These are phyloP conservation scores for Peromyscus leucopus DNA, from an alignment of 2,113 vertebrate genomes.

Conservation along the genomic window DNA sequence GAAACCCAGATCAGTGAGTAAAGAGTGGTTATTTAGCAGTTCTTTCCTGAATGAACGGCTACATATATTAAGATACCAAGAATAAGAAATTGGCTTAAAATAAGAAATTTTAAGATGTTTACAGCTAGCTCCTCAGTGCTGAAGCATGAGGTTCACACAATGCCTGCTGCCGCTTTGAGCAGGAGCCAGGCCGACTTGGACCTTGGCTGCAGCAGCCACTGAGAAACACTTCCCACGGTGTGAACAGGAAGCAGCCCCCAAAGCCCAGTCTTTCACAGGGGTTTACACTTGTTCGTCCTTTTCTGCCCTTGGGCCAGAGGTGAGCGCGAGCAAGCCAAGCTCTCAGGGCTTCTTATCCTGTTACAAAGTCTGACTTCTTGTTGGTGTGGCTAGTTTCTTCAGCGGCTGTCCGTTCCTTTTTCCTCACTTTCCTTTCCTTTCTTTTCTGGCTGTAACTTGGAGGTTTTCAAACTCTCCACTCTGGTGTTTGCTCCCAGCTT, in stretches of 20 bases:
- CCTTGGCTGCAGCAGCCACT: neutral
- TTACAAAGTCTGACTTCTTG: neutral
- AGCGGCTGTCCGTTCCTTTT: neutral
- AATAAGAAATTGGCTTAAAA: neutral
- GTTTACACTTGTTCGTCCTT: neutral
- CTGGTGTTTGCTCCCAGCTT: neutral
- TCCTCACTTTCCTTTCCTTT: neutral
- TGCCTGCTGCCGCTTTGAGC: neutral
- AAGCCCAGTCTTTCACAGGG: neutral
- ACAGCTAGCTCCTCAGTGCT: neutral
- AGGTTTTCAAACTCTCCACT: neutral
- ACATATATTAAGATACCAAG: neutral
- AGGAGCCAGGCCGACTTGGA: neutral
- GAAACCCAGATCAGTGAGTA: neutral
- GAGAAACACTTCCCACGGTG: neutral
- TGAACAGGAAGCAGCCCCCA: neutral
- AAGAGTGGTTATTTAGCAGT: neutral
- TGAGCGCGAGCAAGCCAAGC: no score
- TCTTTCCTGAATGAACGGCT: neutral
- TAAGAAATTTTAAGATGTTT: slow-evolving; percentile 26
- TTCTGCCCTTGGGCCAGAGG: neutral
- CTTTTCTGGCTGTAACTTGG: neutral
- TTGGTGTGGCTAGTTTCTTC: neutral
- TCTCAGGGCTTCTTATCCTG: neutral
- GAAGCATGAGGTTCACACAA: neutral